Percentiles rank a stretch among this genome's conserved stretches.
phyloP scores from a whole-genome alignment of 2,888 invertebrate genomes.

The Xylocampa areola region DNA sequence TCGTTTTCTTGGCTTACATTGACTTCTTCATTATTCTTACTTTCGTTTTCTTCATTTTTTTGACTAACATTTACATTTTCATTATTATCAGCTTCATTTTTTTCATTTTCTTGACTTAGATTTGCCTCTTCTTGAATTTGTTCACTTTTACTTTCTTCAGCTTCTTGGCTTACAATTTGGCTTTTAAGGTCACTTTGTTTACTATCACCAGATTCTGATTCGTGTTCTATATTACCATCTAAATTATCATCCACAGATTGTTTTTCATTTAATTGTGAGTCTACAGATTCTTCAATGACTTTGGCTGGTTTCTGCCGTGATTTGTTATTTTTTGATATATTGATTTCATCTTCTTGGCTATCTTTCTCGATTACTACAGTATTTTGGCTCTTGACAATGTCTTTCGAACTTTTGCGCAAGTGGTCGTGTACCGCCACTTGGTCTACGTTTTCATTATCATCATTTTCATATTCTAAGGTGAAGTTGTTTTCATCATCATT shows the following conservation, averaged over 20 bases:
- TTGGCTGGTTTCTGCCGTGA: slow-evolving; percentile 19
- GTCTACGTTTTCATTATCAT: slow-evolving; percentile 26
- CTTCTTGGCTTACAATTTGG: slow-evolving; percentile 10
- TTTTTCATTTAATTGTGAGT: slow-evolving; percentile 30
- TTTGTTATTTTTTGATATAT: slow-evolving; percentile 24
- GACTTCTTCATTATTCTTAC: not conserved
- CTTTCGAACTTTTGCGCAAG: not conserved
- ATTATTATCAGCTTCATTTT: not conserved
- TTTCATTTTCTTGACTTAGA: slow-evolving; percentile 21
- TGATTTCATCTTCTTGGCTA: slow-evolving; percentile 9
- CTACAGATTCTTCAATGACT: slow-evolving; percentile 38
- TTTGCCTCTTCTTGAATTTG: slow-evolving; percentile 20
- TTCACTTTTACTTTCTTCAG: slow-evolving; percentile 7
- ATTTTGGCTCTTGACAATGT: slow-evolving; percentile 10
- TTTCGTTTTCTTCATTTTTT: not conserved
- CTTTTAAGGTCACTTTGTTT: slow-evolving; percentile 10
- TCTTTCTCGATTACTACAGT: slow-evolving; percentile 5
- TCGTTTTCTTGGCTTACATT: slow-evolving; percentile 15
- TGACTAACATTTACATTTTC: slow-evolving; percentile 10
- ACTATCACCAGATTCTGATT: slow-evolving; percentile 12
- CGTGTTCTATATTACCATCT: slow-evolving; percentile 19
- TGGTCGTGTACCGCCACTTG: not conserved
- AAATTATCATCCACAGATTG: slow-evolving; percentile 29
- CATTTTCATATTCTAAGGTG: slow-evolving; percentile 31
- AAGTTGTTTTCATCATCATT: slow-evolving; percentile 36